These are phyloP conservation scores for Nasonia longicornis DNA, from an alignment of 1,140 invertebrate species.

Conservation along the genomic window DNA sequence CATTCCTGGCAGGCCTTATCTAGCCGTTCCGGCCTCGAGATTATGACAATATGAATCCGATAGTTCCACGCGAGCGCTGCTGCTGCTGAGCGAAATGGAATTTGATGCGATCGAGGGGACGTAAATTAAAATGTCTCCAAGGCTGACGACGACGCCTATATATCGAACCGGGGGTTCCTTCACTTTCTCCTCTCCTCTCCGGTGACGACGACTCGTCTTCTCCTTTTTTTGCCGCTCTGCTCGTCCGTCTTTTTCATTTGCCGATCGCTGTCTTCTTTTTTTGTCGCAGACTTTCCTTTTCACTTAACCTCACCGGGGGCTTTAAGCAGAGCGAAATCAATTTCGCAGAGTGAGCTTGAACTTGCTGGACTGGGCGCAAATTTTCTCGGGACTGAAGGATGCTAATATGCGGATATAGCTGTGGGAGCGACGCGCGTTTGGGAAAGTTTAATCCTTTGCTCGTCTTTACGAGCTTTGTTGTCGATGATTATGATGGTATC, in stretches of 20 bases:
- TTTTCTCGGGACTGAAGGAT: neutral
- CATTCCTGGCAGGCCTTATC: slow-evolving; percentile 6
- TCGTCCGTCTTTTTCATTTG: slow-evolving; percentile 10
- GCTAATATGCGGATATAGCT: neutral
- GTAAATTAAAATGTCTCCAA: slow-evolving; percentile 60
- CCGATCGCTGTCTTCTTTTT: neutral
- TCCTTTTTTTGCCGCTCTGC: neutral
- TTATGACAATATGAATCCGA: slow-evolving; percentile 45
- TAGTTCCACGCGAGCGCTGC: neutral
- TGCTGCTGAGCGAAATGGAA: slow-evolving; percentile 46
- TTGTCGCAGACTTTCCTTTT: neutral
- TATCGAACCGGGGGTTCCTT: slow-evolving; percentile 23
- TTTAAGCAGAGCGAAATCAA: neutral
- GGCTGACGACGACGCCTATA: slow-evolving; percentile 30
- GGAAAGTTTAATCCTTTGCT: neutral
- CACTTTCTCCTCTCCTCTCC: neutral
- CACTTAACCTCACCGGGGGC: neutral
- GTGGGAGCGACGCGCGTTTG: neutral
- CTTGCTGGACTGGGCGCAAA: neutral
- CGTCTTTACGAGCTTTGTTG: neutral
- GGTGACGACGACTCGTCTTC: neutral
- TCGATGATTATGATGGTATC: neutral
- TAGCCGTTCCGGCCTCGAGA: slow-evolving; percentile 6
- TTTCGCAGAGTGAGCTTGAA: neutral
- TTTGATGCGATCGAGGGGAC: slow-evolving; percentile 49